Evolutionary conservation across 2,888 invertebrate species (phyloP), one percentile per base, ranked within the genome.

Genomic region (Cerceris rybyensis): DNA sequence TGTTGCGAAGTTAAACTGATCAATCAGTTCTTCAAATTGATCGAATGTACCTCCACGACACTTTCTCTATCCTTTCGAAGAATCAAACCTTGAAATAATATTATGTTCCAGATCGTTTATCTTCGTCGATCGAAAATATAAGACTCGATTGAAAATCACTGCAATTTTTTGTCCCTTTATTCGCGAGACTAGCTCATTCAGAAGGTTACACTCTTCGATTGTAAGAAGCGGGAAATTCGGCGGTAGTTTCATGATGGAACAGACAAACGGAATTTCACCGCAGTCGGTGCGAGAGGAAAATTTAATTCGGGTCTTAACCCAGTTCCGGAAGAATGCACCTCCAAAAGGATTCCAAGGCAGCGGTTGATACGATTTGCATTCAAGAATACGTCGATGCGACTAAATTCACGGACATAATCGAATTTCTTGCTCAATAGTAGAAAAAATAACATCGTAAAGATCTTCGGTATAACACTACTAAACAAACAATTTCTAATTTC

Each of bases 291-390:
- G 55, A 70, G 64, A n/a, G 70, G 78, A 66, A 84, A 81, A 84
- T 86, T 84, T 79, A 80, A 80, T 83, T 81, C 86, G 67, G 70
- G 80, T 84, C 81, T 86, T 85, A 83, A 86, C 84, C 86, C 76
- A 86, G 78, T 87, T 87, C 75, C 70, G 63, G 81, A 84, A 87
- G 82, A 86, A 86, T 84, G 80, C 68, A 42, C 57, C 6, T 54
- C 57, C 52, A 68, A 52, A 17, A 64, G 63, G 65, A 55, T 66
- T 39, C 52, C 57, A 65, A 74, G 68, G 61, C 78, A 57, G 42
- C 39, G 58, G 64, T 71, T 75, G 71, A 68, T 78, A 74, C 49
- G 58, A 11, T 65, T 63, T 17, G 49, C 46, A 17, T 17, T 7
- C 9, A 16, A n/a, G 55, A 5, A 46, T 11, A 46, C 8, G 46